Percentiles rank a stretch among this genome's conserved stretches.
phyloP scores from a whole-genome alignment of 2,113 vertebrate genomes.

The Rhadina sibilatrix region DNA sequence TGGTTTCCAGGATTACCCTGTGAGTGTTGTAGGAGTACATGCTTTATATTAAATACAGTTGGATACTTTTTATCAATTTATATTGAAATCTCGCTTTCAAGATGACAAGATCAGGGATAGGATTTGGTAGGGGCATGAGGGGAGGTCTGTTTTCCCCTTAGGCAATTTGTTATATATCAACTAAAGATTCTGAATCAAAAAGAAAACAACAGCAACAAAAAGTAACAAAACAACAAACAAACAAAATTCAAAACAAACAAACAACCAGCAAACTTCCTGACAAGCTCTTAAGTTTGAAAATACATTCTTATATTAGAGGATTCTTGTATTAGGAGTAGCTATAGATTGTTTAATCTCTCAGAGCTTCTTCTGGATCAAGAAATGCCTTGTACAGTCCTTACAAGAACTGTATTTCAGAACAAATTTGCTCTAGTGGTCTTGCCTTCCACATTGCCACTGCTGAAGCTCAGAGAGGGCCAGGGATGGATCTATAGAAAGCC shows the following conservation, averaged over 20 bases:
- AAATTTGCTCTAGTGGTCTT: background rate
- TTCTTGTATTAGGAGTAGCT: background rate
- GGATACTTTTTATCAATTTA: background rate
- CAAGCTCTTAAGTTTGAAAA: background rate
- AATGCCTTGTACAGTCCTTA: background rate
- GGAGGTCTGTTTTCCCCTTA: background rate
- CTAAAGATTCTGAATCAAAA: background rate
- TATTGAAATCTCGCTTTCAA: background rate
- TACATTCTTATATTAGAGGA: background rate
- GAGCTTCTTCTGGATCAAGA: background rate
- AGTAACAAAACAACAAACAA: background rate
- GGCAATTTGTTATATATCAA: background rate
- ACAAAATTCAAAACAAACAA: too few relatives aligned
- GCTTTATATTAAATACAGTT: background rate
- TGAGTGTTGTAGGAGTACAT: background rate
- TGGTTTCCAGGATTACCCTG: background rate
- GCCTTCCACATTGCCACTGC: background rate
- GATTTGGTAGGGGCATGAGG: rapidly evolving
- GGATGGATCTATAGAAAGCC: background rate
- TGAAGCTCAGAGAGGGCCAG: background rate
- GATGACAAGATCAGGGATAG: background rate
- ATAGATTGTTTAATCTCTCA: background rate
- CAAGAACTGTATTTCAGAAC: background rate
- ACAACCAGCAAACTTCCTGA: background rate
- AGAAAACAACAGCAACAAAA: background rate